Evolutionary conservation across 2,113 vertebrate species (phyloP), one percentile per base, ranked within the genome.

Genomic region (Larimichthys polyactis): DNA sequence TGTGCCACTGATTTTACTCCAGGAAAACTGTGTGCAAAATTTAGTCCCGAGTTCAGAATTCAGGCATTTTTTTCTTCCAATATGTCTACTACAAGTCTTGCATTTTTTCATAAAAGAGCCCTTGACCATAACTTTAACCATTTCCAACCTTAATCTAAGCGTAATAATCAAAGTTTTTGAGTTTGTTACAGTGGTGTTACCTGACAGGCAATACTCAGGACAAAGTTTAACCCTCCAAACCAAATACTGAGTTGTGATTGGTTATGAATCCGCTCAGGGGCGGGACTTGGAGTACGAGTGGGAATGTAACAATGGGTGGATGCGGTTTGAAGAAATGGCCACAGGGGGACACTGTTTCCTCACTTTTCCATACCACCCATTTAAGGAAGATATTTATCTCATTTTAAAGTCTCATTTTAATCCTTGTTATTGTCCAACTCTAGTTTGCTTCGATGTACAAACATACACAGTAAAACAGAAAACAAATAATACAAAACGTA

Each of bases 241-340:
- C 16, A 36, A 72, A 46, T 0, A 7, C 51, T 57, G 46, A 49
- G n/a, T 15, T 15, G 2, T 88, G 82, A 94, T 95, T 94, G 93
- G 92, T 86, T 78, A 49, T 1, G 7, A 55, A 4, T n/a, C 7
- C 16, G 19, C 2, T 43, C 43, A 10, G 54, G 69, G 94, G 91
- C 75, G 86, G 85, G 75, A n/a, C 58, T 72, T 80, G 19, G 4
- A 5, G 24, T 43, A 62, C 24, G 15, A 52, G 4, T 67, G 1
- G 9, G 2, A 32, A n/a, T 5, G 29, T 0, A 1, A 40, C 9
- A 1, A 0, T 3, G 0, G 0, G 3, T 11, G 15, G 1, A 7
- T 71, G 86, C 48, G 2, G 59, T 82, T 71, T 1, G 9, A 16
- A 11, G 0, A 20, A 14, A 0, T 9, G 15, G 5, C 62, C 94